phyloP scores from a whole-genome alignment of 2,113 vertebrate genomes.

The Psettodes erumei region DNA sequence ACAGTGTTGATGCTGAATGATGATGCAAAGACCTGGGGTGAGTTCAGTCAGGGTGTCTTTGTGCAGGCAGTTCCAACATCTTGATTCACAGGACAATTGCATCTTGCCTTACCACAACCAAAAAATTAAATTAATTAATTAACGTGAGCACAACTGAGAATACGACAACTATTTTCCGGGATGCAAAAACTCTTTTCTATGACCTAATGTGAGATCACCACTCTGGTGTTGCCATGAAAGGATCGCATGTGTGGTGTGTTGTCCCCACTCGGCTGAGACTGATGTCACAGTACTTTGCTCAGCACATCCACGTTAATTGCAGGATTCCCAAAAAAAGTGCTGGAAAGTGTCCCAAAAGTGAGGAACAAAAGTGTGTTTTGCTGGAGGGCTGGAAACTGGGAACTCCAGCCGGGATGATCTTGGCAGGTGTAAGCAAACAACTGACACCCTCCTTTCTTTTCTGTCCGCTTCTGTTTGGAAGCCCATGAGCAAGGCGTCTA shows the following conservation, averaged over 20 bases:
- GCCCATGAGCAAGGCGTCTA: slow-evolving; percentile 18
- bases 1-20: not conserved
- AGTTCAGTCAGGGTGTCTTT: slow-evolving; percentile 1
- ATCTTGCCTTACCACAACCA: not conserved
- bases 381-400: not conserved
- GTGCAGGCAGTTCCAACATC: not conserved
- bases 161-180: not conserved
- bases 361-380: not conserved
- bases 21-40: not conserved
- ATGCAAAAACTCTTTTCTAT: too few relatives aligned
- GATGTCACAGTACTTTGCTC: not conserved
- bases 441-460: not conserved
- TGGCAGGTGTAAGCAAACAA: not conserved
- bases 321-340: not conserved
- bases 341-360: slow-evolving; percentile 3
- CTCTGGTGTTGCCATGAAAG: not conserved
- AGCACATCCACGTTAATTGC: not conserved
- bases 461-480: slow-evolving; percentile 12
- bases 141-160: not conserved
- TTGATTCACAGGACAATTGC: not conserved
- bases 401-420: not conserved
- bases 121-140: not conserved
- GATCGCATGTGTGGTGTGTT: not conserved
- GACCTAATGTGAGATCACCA: not conserved
- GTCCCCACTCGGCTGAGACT: too few relatives aligned